Evolutionary conservation across 2,113 vertebrate species (phyloP).

Genomic region (Pedionomus torquatus): DNA sequence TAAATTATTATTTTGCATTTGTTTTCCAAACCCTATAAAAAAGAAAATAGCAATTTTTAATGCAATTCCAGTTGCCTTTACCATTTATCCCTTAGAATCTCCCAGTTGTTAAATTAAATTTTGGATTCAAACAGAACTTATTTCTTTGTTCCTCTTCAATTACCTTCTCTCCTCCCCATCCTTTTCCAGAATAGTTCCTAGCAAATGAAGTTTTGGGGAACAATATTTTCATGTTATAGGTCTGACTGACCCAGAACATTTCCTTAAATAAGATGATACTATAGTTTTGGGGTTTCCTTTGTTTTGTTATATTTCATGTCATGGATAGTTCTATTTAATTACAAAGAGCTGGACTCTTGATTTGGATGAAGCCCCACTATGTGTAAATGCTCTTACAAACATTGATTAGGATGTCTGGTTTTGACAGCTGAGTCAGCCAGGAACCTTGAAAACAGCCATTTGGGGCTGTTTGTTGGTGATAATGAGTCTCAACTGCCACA

Average conservation of each 20-base stretch:
- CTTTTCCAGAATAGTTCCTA: neutral
- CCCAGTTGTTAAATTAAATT: neutral
- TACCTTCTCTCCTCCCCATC: neutral
- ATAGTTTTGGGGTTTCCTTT: neutral
- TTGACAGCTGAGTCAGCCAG: slow-evolving; percentile 28
- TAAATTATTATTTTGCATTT: neutral
- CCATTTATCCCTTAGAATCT: neutral
- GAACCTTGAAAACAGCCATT: neutral
- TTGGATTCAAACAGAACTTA: neutral
- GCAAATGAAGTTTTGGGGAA: neutral
- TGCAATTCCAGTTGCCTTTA: neutral
- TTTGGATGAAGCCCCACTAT: neutral
- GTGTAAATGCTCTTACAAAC: neutral
- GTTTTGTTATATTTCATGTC: neutral
- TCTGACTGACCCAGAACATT: neutral
- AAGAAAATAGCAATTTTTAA: neutral
- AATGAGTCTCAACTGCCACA: neutral
- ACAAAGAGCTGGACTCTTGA: neutral
- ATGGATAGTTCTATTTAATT: neutral
- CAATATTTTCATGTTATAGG: neutral
- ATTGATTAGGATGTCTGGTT: neutral
- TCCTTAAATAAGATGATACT: neutral
- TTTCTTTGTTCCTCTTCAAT: neutral
- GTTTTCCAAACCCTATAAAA: neutral
- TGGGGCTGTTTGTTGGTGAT: neutral